Percentiles rank a stretch among this genome's conserved stretches.
These are phyloP conservation scores for Aratinga solstitialis DNA, from an alignment of 2,797 vertebrate genomes.

Conservation along the genomic window DNA sequence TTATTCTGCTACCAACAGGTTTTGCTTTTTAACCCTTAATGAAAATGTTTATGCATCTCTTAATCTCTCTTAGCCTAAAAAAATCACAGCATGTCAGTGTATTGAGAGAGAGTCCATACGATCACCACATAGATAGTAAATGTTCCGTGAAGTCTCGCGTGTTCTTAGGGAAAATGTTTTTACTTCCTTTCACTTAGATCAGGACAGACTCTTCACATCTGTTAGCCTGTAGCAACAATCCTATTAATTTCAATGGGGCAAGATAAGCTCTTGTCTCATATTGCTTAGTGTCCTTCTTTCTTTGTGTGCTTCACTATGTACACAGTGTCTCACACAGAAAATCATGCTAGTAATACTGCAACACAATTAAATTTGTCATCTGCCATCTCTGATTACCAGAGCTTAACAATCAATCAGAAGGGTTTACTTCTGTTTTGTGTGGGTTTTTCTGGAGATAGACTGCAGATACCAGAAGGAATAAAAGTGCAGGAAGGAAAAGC, in stretches of 20 bases:
- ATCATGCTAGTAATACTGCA: not conserved
- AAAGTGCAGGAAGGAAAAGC: not conserved
- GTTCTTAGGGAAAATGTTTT: not conserved
- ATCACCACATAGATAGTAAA: not conserved
- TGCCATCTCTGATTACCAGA: not conserved
- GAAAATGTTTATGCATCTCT: not conserved
- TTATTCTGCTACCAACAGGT: not conserved
- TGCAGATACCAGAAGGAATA: not conserved
- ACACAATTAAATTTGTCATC: not conserved
- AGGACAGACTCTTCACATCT: not conserved
- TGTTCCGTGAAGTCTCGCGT: not conserved
- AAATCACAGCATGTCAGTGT: not conserved
- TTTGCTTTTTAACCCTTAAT: not conserved
- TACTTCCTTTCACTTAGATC: not conserved
- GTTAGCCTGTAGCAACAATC: not conserved
- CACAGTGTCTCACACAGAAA: not conserved
- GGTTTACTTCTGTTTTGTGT: not conserved
- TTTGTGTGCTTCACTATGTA: not conserved
- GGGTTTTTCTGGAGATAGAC: not conserved
- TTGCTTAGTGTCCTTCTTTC: not conserved
- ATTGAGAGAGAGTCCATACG: not conserved
- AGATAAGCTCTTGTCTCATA: not conserved
- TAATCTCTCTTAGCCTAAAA: not conserved
- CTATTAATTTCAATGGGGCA: not conserved
- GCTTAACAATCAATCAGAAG: not conserved